Percentiles rank a stretch among this genome's conserved stretches.
Evolutionary conservation across 2,113 vertebrate species (phyloP).

Genomic region (Callorhinus ursinus): DNA sequence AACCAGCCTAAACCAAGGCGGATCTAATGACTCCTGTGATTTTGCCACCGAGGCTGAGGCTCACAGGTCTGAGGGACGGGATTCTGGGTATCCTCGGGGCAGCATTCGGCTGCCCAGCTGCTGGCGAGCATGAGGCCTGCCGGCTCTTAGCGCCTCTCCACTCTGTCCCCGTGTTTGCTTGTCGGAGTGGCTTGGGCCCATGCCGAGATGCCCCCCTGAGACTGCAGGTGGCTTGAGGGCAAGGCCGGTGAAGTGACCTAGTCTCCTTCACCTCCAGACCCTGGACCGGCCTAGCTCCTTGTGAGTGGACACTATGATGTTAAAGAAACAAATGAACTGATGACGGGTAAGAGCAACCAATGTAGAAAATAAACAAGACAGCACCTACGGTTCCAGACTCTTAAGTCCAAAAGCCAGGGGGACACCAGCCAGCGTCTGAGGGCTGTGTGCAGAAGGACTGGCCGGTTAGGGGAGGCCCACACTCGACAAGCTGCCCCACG

Average conservation of each 20-base stretch:
- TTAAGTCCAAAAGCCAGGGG: neutral
- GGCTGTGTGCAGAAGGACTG: neutral
- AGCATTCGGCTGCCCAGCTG: neutral
- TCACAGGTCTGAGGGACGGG: neutral
- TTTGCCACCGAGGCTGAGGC: neutral
- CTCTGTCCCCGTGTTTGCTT: neutral
- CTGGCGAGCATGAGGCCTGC: neutral
- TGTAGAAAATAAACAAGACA: neutral
- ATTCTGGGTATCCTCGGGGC: neutral
- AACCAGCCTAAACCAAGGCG: neutral
- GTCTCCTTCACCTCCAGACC: neutral
- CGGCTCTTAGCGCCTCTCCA: neutral
- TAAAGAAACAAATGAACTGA: neutral
- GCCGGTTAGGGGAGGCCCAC: fast-evolving
- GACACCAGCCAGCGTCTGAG: neutral
- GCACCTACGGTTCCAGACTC: neutral
- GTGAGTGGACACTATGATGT: fast-evolving
- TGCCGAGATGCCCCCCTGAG: fast-evolving
- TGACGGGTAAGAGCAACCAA: neutral
- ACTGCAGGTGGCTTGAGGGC: too few species aligned
- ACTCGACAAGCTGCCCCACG: fast-evolving
- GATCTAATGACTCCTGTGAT: neutral
- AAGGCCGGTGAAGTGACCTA: neutral
- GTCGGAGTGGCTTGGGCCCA: fast-evolving
- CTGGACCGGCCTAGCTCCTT: neutral